Percentiles rank a stretch among this genome's conserved stretches.
These are phyloP conservation scores for Kryptolebias ocellatus DNA, from an alignment of 2,797 vertebrate genomes.

Conservation along the genomic window DNA sequence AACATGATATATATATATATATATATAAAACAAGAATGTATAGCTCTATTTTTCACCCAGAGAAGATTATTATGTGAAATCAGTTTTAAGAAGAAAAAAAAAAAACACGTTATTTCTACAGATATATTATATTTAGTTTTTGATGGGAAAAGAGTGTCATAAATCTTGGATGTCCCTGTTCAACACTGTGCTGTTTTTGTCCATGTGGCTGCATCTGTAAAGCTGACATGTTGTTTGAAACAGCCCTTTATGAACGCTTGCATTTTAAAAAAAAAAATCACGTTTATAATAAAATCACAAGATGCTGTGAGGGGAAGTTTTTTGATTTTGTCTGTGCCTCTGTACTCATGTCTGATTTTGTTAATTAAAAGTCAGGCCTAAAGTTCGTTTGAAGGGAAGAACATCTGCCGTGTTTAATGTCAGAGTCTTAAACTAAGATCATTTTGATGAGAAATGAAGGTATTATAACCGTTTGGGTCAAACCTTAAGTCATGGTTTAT, in stretches of 20 bases:
- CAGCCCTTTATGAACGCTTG: constrained; percentile 10
- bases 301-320: background rate
- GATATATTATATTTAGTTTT: constrained; percentile 9
- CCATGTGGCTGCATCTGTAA: constrained; percentile 4
- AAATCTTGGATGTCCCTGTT: background rate
- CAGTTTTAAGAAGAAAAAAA: constrained; percentile 9
- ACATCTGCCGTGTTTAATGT: no score
- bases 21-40: constrained; percentile 12
- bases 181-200: constrained; percentile 9
- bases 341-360: background rate
- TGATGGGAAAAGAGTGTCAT: constrained; percentile 8
- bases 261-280: constrained; percentile 3
- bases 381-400: no score
- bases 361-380: background rate
- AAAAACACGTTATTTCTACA: constrained; percentile 8
- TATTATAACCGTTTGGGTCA: no score
- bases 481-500: no score
- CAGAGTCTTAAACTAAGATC: no score
- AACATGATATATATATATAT: background rate
- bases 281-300: constrained; percentile 36
- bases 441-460: no score
- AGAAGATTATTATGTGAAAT: constrained; percentile 38
- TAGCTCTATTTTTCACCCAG: constrained; percentile 37
- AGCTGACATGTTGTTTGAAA: constrained; percentile 11
- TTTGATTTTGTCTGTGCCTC: background rate